Conservation (phyloP, 2,113 vertebrate genomes). For the Siphamia tubifer region DNA sequence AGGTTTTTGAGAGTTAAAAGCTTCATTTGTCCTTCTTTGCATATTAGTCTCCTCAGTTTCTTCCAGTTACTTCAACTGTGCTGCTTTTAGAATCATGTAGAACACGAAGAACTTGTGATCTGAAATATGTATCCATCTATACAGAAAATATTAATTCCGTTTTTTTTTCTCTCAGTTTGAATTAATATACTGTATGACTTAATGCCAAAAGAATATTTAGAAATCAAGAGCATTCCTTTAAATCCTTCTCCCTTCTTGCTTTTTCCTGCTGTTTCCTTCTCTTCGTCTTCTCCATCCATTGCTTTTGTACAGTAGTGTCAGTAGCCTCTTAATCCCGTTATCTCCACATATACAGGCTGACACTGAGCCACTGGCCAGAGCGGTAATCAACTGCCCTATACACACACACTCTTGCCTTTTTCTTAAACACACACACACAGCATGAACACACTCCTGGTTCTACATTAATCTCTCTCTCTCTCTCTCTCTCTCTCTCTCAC, state of each 20-base stretch:
- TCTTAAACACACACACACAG: not conserved
- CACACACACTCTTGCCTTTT: conserved; percentile 15
- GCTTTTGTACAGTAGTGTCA: conserved; percentile 71
- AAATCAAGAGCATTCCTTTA: not conserved
- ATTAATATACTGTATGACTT: not conserved
- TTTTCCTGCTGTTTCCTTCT: not conserved
- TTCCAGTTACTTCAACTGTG: no score
- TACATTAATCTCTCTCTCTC: not conserved
- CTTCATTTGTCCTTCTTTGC: no score
- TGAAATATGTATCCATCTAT: no score
- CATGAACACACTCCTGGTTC: not conserved
- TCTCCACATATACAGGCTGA: conserved; percentile 75
- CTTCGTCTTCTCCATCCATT: conserved; percentile 34
- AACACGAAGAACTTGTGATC: no score
- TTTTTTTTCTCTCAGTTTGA: not conserved
- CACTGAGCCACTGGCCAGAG: conserved; percentile 62
- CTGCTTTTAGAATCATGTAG: no score
- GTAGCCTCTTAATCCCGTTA: conserved; percentile 79
- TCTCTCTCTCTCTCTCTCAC: not conserved
- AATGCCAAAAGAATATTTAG: not conserved
- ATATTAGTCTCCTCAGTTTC: no score
- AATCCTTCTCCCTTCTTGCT: not conserved
- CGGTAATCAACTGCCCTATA: conserved; percentile 62
- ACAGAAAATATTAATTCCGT: no score
- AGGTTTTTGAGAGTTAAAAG: no score